Base-by-base conservation (phyloP, 2,113 vertebrate genomes). In the Bubo blakistoni region DNA sequence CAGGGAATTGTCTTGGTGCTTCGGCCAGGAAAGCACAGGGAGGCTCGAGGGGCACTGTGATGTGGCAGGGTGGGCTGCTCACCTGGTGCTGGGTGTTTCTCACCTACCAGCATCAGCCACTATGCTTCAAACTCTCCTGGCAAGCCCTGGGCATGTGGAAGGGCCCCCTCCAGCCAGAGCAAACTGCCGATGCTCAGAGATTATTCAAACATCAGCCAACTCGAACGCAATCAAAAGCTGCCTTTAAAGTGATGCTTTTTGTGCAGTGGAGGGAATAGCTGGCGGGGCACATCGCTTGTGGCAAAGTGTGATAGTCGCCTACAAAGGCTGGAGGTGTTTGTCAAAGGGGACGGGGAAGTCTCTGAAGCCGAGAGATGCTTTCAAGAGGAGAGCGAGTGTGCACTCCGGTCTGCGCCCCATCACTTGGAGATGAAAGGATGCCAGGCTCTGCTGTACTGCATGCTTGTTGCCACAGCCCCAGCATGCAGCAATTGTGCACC, bases 311-410 rank as follows among this genome's bases (percentile, higher is more conserved):
- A 96, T 71, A 95, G 88, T 67, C 18, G 0, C 79, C 92, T 92
- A 74, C 76, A 81, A 95, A 93, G 92, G 82, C 90, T 94, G 0
- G 46, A 90, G 82, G 82, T 92, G 79, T 63, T 88, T 74, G 92
- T 86, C 89, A 96, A 63, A 95, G 76, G 51, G 63, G 57, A 40
- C 0, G 7, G 51, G 52, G 81, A 71, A 74, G 77, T 36, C 62
- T 95, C 85, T 90, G 94, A 95, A 94, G 96, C 67, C 67, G 29
- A 66, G 94, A 92, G 96, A 46, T 24, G 88, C 88, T 95, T 96
- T 92, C 74, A 96, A 87, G 90, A 92, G 87, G 36, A 90, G 62
- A 80, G 54, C 0, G 3, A 18, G 20, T 10, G 55, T 0, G 0
- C 0, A 36, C 22, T 90, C 59, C 0, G 0, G 19, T 32, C 46